These are phyloP conservation scores for Hermaeophaga mercurialis DNA, from an alignment of 2,888 invertebrate genomes.

Conservation along the genomic window DNA sequence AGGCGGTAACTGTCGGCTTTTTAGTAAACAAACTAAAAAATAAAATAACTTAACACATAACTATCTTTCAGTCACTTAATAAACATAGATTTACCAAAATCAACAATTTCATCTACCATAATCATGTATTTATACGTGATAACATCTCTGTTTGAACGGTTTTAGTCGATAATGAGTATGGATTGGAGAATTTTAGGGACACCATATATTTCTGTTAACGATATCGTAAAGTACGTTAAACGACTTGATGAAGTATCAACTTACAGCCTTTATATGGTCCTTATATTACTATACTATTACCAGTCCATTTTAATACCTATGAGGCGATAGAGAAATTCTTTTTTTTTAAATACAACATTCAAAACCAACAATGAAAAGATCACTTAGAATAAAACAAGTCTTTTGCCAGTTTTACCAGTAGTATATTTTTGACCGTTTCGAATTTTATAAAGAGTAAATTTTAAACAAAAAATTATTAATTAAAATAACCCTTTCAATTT, in stretches of 20 bases:
- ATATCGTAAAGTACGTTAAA: background rate
- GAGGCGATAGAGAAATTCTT: no score
- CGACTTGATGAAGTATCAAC: background rate
- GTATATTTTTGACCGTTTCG: no score
- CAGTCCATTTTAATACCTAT: background rate
- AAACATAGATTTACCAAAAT: slow-evolving; percentile 1
- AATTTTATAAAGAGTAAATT: no score
- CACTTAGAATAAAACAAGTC: no score
- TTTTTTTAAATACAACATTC: no score
- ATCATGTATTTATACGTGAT: slow-evolving; percentile 12
- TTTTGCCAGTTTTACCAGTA: no score
- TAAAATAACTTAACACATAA: background rate
- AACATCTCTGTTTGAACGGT: slow-evolving; percentile 2
- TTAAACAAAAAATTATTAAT: no score
- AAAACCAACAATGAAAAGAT: no score
- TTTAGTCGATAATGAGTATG: background rate
- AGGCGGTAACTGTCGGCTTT: background rate
- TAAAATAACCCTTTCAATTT: no score
- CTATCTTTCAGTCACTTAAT: slow-evolving; percentile 7
- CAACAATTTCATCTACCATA: slow-evolving; percentile 5
- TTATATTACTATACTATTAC: background rate
- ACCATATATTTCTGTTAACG: slow-evolving; percentile 11
- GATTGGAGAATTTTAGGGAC: background rate
- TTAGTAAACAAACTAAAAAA: background rate
- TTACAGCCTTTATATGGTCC: background rate